Evolutionary conservation across 2,113 vertebrate genomes (phyloP).

Genomic region (Lagopus muta): DNA sequence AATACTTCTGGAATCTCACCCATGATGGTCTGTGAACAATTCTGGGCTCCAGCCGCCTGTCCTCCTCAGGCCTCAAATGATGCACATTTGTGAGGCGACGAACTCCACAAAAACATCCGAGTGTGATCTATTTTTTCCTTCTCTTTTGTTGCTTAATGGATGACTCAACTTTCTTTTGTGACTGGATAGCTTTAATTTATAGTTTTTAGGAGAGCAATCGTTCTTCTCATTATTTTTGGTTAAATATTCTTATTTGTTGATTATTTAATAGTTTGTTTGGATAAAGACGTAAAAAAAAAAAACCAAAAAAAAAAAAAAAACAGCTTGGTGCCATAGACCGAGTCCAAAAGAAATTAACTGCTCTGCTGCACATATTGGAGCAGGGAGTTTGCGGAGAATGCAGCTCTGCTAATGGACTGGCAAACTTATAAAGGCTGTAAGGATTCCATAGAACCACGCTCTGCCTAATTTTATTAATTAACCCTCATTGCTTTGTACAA

Average conservation of each 20-base stretch:
- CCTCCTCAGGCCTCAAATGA: background rate
- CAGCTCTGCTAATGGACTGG: constrained; percentile 76
- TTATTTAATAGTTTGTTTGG: constrained; percentile 77
- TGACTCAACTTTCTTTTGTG: constrained; percentile 77
- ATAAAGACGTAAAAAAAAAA: constrained; percentile 58
- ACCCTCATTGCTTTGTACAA: constrained; percentile 56
- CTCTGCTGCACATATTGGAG: constrained; percentile 83
- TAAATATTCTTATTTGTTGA: constrained; percentile 75
- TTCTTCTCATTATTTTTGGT: constrained; percentile 70
- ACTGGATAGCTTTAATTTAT: constrained; percentile 75
- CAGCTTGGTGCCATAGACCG: constrained; percentile 78
- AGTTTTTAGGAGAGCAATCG: constrained; percentile 61
- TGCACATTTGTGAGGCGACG: constrained; percentile 36
- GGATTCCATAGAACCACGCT: constrained; percentile 77
- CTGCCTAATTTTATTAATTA: constrained; percentile 77
- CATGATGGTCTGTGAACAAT: background rate
- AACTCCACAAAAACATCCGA: constrained; percentile 59
- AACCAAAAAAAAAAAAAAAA: constrained; percentile 38
- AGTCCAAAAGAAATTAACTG: constrained; percentile 87
- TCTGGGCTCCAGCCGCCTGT: background rate
- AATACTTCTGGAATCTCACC: background rate
- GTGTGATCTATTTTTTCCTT: constrained; percentile 64
- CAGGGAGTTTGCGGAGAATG: constrained; percentile 75
- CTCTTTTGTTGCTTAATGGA: constrained; percentile 69
- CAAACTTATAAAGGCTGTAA: constrained; percentile 77